A percentile compares a stretch with the other conserved stretches of the same genome.
phyloP scores from a whole-genome alignment of 2,113 vertebrate genomes.

The Salvelinus alpinus region DNA sequence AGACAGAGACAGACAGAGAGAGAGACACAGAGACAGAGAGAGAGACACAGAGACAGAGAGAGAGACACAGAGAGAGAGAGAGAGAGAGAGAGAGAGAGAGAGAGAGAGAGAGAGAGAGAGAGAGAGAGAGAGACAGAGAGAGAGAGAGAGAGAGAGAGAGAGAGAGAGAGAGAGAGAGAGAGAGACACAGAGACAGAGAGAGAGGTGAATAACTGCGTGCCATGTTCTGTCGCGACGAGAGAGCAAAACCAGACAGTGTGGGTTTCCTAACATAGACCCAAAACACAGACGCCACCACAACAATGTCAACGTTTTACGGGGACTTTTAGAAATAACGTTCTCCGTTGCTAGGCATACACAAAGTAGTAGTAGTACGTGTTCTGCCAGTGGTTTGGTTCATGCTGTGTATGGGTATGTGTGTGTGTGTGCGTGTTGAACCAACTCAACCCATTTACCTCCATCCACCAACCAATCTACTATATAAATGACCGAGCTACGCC shows the following conservation, averaged over 20 bases:
- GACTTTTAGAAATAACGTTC: background rate
- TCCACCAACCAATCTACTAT: background rate
- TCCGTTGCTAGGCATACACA: no score
- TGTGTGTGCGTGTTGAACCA: background rate
- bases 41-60: background rate
- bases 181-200: background rate
- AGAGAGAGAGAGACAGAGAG: no score
- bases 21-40: slow-evolving; percentile 4
- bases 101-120: background rate
- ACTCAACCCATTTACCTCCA: background rate
- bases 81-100: no score
- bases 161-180: no score
- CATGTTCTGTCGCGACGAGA: background rate
- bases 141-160: background rate
- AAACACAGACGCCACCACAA: background rate
- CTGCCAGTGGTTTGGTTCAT: slow-evolving; percentile 19
- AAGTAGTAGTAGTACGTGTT: background rate
- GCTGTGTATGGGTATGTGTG: background rate
- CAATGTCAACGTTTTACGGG: background rate
- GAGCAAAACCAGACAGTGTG: background rate
- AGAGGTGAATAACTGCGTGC: background rate
- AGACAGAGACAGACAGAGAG: background rate
- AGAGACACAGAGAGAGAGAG: background rate
- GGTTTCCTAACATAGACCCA: background rate
- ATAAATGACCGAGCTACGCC: background rate